Percentiles rank a stretch among this genome's conserved stretches.
Conservation (phyloP, 2,797 vertebrate genomes). For the Karalla daura region DNA sequence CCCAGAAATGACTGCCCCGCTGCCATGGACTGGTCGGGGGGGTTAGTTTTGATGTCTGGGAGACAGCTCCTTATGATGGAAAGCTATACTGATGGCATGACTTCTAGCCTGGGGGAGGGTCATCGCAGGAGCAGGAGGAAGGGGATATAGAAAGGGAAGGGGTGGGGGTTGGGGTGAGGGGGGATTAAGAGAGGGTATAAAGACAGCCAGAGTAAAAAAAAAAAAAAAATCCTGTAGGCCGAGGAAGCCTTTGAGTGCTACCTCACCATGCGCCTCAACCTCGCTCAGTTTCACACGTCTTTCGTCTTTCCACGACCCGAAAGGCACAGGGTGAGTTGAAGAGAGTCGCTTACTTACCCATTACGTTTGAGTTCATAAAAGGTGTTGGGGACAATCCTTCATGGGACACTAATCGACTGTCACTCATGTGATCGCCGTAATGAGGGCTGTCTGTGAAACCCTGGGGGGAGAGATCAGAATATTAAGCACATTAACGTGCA, state of each 20-base stretch:
- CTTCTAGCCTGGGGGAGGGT: constrained; percentile 81
- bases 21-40: constrained; percentile 54
- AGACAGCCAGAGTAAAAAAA: constrained; percentile 50
- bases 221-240: constrained; percentile 46
- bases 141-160: constrained; percentile 46
- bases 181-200: constrained; percentile 53
- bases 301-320: constrained; percentile 77
- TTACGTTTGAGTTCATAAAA: constrained; percentile 98
- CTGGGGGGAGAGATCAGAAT: constrained; percentile 91
- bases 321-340: constrained; percentile 79
- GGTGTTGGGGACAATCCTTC: constrained; percentile 99
- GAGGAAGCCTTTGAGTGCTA: constrained; percentile 49
- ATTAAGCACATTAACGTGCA: constrained; percentile 91
- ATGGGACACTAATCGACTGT: constrained; percentile 98
- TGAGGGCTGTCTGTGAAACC: constrained; percentile 97
- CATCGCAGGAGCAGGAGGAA: constrained; percentile 69
- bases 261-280: constrained; percentile 71
- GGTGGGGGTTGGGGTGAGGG: no score
- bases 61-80: constrained; percentile 80
- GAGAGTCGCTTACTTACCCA: constrained; percentile 96
- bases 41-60: constrained; percentile 68
- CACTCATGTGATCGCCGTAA: constrained; percentile 98
- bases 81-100: constrained; percentile 85
- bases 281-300: constrained; percentile 69
- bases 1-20: constrained; percentile 15